Evolutionary conservation across 2,888 invertebrate genomes (phyloP).

Genomic region (Mylabris sibirica): DNA sequence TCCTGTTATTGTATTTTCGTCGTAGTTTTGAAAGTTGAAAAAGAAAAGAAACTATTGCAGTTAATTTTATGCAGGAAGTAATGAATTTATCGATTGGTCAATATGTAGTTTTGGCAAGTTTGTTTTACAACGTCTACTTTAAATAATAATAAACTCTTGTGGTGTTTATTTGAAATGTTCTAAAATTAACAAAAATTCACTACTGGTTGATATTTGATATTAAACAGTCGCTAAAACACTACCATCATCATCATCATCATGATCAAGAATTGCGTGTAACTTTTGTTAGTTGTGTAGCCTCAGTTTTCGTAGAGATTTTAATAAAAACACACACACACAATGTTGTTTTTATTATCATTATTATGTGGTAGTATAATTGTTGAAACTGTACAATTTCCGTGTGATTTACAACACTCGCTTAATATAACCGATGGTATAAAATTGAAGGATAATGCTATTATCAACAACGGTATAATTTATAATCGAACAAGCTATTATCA

Average conservation of each 20-base stretch:
- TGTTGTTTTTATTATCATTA: neutral
- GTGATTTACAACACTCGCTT: constrained; percentile 7
- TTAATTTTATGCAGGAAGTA: neutral
- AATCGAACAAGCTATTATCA: neutral
- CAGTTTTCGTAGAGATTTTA: constrained; percentile 18
- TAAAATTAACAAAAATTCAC: constrained; percentile 12
- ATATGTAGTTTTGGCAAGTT: constrained; percentile 7
- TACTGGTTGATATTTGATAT: neutral
- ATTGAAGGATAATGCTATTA: neutral
- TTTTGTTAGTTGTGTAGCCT: constrained; percentile 17
- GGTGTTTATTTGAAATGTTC: neutral
- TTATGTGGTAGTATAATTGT: neutral
- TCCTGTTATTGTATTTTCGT: too few relatives aligned
- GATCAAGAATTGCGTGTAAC: neutral
- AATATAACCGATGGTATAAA: constrained; percentile 19
- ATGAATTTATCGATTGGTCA: constrained; percentile 18
- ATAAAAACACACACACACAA: constrained; percentile 19
- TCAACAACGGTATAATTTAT: constrained; percentile 10
- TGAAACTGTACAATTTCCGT: neutral
- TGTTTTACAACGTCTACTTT: neutral
- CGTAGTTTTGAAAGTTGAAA: neutral
- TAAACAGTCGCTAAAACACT: neutral
- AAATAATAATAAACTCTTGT: neutral
- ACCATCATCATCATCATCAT: too few relatives aligned
- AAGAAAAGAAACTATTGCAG: neutral